Evolutionary conservation across 2,113 vertebrate genomes (phyloP), one percentile per base, ranked within the genome.

Genomic region (Cyphomyrus plagiostoma): DNA sequence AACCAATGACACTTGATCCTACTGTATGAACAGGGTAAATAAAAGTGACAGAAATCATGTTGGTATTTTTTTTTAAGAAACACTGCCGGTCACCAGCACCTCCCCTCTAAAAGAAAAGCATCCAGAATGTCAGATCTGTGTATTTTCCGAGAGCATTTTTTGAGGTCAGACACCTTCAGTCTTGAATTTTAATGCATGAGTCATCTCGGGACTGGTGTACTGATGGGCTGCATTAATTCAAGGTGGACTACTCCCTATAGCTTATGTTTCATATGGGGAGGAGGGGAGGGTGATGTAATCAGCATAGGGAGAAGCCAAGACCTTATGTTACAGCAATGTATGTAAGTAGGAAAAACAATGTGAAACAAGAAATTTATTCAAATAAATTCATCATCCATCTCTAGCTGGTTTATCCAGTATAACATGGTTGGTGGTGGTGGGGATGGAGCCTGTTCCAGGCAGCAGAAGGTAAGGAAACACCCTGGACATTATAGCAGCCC

Each of bases 141-240:
- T 19, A 52, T 52, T 86, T 86, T 86, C 4, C 19, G 19, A 45
- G 7, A 50, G n/a, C 46, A 86, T 50, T 50, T 86, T 7, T 86
- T 86, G 46, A 26, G 84, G 84, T 50, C 9, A 17, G 48, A 87
- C 17, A n/a, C 85, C n/a, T 50, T 52, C 9, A 50, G 84, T 30
- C 49, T 86, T 86, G 45, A 86, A 86, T 52, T 86, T 52, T 30
- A 49, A 86, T 82, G 39, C 45, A 84, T 48, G 45, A 86, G 23
- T 86, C 45, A 53, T 56, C 26, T 87, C 39, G 7, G 3, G n/a
- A 46, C 45, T n/a, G 85, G 26, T 86, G 49, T 35, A 53, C 46
- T 39, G 26, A 53, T n/a, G 46, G 45, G 8, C 23, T 49, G 46
- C 17, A 49, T 49, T 48, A 52, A 50, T 86, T 52, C 85, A 50